Evolutionary conservation across 2,888 invertebrate genomes (phyloP).

Genomic region (Harpalus rufipes): DNA sequence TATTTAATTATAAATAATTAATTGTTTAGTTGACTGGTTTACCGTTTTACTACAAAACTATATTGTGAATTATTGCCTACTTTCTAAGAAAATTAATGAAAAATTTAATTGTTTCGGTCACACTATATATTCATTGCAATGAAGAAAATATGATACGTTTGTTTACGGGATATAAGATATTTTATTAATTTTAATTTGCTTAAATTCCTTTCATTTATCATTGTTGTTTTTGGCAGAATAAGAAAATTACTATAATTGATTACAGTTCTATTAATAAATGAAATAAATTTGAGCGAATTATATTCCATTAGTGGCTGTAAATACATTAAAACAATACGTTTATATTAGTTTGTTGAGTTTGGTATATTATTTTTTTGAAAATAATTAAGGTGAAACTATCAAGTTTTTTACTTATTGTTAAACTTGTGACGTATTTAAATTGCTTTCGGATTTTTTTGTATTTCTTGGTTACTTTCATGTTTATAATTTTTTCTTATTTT

Average conservation of each 20-base stretch:
- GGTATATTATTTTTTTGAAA: constrained; percentile 39
- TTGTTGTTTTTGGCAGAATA: too few species aligned
- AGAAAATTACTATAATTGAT: too few species aligned
- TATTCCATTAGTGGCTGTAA: neutral
- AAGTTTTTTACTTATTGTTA: constrained; percentile 50
- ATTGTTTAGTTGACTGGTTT: constrained; percentile 30
- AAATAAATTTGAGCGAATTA: too few species aligned
- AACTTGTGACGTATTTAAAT: constrained; percentile 49
- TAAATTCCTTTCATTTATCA: too few species aligned
- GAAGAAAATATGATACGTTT: too few species aligned
- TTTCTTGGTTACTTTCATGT: constrained; percentile 52
- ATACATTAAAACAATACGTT: constrained; percentile 16
- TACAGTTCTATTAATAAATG: too few species aligned
- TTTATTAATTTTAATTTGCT: too few species aligned
- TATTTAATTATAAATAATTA: constrained; percentile 24
- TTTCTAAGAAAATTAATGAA: constrained; percentile 39
- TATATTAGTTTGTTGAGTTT: constrained; percentile 44
- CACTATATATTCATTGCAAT: neutral
- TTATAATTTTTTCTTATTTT: constrained; percentile 1
- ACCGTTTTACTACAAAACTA: constrained; percentile 13
- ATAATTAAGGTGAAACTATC: constrained; percentile 56
- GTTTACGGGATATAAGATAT: too few species aligned
- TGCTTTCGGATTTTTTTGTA: constrained; percentile 55
- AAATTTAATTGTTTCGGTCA: neutral
- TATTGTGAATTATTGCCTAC: constrained; percentile 24